Conservation (phyloP, 2,113 vertebrate species). For the Erythrocercus mccallii region DNA sequence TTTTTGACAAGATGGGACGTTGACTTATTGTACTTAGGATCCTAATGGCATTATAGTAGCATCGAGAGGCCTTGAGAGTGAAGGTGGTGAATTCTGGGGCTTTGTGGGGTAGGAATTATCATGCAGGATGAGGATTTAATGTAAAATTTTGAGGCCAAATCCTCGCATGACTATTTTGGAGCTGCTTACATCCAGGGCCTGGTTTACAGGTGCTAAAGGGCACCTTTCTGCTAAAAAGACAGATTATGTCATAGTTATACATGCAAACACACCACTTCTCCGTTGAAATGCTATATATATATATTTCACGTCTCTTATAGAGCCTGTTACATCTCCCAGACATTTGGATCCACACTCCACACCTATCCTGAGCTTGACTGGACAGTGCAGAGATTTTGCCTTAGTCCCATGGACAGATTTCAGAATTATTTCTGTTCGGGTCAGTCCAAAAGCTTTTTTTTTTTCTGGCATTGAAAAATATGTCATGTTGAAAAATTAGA, state of each 20-base stretch:
- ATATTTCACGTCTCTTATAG: background rate
- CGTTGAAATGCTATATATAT: background rate
- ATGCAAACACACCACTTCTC: background rate
- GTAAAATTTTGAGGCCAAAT: background rate
- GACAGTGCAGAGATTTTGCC: background rate
- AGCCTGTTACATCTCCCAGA: background rate
- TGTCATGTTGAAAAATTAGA: background rate
- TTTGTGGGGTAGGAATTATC: background rate
- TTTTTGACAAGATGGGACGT: slow-evolving; percentile 33
- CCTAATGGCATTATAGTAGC: background rate
- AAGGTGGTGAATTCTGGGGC: background rate
- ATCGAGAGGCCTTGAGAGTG: background rate
- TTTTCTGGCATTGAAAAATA: background rate
- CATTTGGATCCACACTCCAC: background rate
- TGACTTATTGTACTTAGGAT: background rate
- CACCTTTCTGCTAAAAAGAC: background rate
- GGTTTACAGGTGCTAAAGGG: background rate
- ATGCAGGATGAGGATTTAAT: background rate
- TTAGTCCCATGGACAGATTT: background rate
- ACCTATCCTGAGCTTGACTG: background rate
- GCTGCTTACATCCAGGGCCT: background rate
- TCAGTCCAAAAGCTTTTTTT: background rate
- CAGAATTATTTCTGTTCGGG: background rate
- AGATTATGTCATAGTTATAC: background rate
- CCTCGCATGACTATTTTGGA: background rate